Evolutionary conservation across 2,888 invertebrate genomes (phyloP).

Genomic region (Fragum whitleyi): DNA sequence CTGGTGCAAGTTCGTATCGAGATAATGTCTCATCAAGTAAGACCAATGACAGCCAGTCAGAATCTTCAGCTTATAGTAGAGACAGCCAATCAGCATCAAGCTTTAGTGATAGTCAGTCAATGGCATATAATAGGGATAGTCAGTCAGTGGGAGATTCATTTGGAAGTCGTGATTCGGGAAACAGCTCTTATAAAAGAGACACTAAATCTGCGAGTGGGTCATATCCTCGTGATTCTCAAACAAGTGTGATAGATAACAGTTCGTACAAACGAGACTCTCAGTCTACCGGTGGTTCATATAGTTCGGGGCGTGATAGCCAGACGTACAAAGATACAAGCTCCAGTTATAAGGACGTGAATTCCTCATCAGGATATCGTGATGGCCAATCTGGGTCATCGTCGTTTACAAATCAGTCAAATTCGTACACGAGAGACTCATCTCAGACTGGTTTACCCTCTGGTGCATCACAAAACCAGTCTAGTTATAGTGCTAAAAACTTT

Average conservation of each 20-base stretch:
- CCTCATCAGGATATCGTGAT: conserved; percentile 54
- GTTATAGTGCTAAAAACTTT: conserved; percentile 75
- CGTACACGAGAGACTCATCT: conserved; percentile 52
- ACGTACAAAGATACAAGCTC: conserved; percentile 21
- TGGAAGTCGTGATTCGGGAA: conserved; percentile 65
- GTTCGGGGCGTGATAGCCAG: conserved; percentile 50
- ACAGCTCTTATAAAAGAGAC: conserved; percentile 61
- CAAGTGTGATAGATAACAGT: conserved; percentile 52
- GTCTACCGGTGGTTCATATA: conserved; percentile 45
- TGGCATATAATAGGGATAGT: conserved; percentile 65
- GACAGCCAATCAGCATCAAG: conserved; percentile 69
- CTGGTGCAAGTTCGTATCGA: conserved; percentile 63
- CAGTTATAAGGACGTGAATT: conserved; percentile 34
- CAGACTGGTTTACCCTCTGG: conserved; percentile 59
- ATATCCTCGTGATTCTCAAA: conserved; percentile 52
- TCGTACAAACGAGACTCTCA: conserved; percentile 49
- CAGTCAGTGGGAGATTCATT: conserved; percentile 71
- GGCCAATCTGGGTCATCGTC: conserved; percentile 56
- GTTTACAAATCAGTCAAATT: conserved; percentile 48
- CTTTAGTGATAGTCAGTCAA: conserved; percentile 65
- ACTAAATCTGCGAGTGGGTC: conserved; percentile 64
- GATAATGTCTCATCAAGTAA: conserved; percentile 58
- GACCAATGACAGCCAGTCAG: conserved; percentile 67
- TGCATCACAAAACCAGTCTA: conserved; percentile 73
- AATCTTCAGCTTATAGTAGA: conserved; percentile 61